These are phyloP conservation scores for Melanotaenia nigrans DNA, from an alignment of 2,797 vertebrate genomes.

Conservation along the genomic window DNA sequence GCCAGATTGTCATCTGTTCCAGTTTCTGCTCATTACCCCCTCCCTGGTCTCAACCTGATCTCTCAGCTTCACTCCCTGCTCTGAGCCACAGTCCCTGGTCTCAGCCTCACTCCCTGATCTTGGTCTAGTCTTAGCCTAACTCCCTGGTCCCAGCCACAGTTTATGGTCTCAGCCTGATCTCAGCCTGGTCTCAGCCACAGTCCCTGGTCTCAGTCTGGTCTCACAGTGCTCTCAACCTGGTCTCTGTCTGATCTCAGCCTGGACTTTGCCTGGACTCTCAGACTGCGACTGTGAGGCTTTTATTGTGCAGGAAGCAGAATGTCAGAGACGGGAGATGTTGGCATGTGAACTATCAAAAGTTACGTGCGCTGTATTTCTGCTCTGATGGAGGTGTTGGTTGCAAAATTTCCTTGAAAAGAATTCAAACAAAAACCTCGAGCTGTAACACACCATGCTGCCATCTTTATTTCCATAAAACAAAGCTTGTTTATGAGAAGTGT, in stretches of 20 bases:
- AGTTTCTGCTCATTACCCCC: constrained; percentile 31
- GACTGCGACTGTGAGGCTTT: constrained; percentile 22
- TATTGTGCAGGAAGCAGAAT: constrained; percentile 26
- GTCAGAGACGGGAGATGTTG: constrained; percentile 11
- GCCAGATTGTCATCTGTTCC: constrained; percentile 48
- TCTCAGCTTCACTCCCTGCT: too few relatives aligned
- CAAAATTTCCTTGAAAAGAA: background rate
- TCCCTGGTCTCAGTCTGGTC: too few relatives aligned
- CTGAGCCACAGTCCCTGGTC: background rate
- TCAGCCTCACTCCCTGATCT: background rate
- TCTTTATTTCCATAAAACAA: constrained; percentile 13
- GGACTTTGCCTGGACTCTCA: constrained; percentile 16
- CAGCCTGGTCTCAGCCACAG: too few relatives aligned
- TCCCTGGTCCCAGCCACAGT: too few relatives aligned
- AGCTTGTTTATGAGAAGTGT: background rate
- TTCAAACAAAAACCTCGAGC: constrained; percentile 6
- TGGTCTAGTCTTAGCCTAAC: too few relatives aligned
- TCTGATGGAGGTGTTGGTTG: background rate
- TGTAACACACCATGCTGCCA: background rate
- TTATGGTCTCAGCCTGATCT: too few relatives aligned
- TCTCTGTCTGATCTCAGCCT: constrained; percentile 12
- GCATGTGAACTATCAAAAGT: constrained; percentile 29
- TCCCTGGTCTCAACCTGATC: too few relatives aligned
- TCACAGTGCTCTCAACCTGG: too few relatives aligned
- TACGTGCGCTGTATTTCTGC: background rate